Conservation (phyloP, 2,888 invertebrate genomes). For the Rotaria magnacalcarata region DNA sequence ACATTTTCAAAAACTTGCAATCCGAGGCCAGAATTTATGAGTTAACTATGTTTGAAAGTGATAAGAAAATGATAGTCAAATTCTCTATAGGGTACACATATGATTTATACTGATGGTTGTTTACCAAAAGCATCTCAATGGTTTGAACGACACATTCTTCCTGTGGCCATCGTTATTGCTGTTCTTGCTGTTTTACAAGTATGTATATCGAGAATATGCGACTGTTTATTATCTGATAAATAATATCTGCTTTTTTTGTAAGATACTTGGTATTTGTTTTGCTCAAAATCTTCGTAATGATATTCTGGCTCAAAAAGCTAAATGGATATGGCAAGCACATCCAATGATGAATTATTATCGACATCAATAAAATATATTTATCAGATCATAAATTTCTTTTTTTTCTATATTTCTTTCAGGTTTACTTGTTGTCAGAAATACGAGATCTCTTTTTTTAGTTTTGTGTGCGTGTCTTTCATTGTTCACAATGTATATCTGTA, state of each 20-base stretch:
- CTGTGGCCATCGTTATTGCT: constrained; percentile 77
- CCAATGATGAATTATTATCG: constrained; percentile 23
- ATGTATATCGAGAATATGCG: constrained; percentile 49
- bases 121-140: constrained; percentile 87
- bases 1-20: too few relatives aligned
- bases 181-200: constrained; percentile 85
- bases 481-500: too few relatives aligned
- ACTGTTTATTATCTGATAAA: neutral
- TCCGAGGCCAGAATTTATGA: too few relatives aligned
- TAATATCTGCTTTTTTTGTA: constrained; percentile 53
- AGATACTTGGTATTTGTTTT: constrained; percentile 96
- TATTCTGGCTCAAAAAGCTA: constrained; percentile 90
- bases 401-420: too few relatives aligned
- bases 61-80: too few relatives aligned
- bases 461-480: too few relatives aligned
- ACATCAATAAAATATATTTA: neutral
- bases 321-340: constrained; percentile 66
- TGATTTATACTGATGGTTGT: constrained; percentile 86
- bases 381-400: too few relatives aligned
- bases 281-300: constrained; percentile 92
- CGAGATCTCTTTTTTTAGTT: too few relatives aligned
- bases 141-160: constrained; percentile 81
- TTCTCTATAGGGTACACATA: constrained; percentile 30
- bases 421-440: too few relatives aligned
- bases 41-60: too few relatives aligned